Conservation (phyloP, 1,140 invertebrate species). For the Hestina assimilis region DNA sequence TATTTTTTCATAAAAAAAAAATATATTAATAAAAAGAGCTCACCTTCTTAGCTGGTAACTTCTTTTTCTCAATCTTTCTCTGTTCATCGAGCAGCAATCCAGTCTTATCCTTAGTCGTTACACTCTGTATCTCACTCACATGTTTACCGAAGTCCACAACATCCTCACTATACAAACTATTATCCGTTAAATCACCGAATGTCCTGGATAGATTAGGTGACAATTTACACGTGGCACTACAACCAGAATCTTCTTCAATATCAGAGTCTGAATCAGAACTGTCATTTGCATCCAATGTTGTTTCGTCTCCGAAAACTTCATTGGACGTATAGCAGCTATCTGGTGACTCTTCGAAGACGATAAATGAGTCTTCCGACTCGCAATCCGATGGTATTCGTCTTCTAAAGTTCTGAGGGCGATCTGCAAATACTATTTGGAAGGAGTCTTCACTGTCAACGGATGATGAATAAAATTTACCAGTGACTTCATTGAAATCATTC, state of each 20-base stretch:
- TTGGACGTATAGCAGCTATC: constrained; percentile 62
- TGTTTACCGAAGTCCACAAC: constrained; percentile 54
- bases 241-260: constrained; percentile 52
- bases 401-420: constrained; percentile 34
- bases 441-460: constrained; percentile 64
- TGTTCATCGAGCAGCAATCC: constrained; percentile 41
- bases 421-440: constrained; percentile 67
- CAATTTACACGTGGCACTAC: constrained; percentile 35
- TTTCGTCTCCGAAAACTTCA: constrained; percentile 59
- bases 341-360: constrained; percentile 63
- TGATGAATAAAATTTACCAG: constrained; percentile 51
- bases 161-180: constrained; percentile 53
- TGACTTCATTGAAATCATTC: constrained; percentile 56
- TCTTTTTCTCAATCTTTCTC: constrained; percentile 39
- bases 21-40: too few relatives aligned
- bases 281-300: not conserved
- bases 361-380: constrained; percentile 69
- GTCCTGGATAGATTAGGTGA: constrained; percentile 51
- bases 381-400: constrained; percentile 52
- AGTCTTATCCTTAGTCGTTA: constrained; percentile 12
- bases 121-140: constrained; percentile 20
- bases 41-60: constrained; percentile 51
- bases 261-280: constrained; percentile 45
- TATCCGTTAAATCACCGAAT: constrained; percentile 57
- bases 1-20: too few relatives aligned